Conservation (phyloP, 2,113 vertebrate genomes). For the Desmodus rotundus region DNA sequence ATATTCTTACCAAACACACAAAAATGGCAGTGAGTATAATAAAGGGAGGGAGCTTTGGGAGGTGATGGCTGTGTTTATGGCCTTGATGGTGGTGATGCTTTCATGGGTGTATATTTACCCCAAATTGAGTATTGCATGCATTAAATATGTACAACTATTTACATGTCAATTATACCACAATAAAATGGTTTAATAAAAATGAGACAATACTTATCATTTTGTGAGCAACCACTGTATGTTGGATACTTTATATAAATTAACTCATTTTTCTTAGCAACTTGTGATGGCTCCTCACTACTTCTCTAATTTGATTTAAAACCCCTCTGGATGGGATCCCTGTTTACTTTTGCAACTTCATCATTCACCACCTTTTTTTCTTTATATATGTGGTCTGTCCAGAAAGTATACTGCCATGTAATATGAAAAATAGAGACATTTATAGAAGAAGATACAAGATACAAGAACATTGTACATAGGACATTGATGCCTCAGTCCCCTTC, state of each 20-base stretch:
- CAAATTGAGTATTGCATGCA: not conserved
- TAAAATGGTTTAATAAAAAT: not conserved
- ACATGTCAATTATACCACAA: not conserved
- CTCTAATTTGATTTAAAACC: not conserved
- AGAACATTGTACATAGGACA: no score
- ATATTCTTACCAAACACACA: not conserved
- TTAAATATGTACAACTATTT: not conserved
- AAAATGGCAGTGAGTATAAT: not conserved
- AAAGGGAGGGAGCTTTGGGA: not conserved
- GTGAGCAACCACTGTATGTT: not conserved
- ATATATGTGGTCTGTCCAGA: no score
- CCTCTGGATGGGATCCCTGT: not conserved
- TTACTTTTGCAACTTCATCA: not conserved
- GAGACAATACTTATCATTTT: not conserved
- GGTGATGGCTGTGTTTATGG: not conserved
- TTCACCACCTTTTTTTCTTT: not conserved
- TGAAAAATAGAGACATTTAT: no score
- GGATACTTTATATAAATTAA: not conserved
- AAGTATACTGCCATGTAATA: no score
- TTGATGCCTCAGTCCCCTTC: no score
- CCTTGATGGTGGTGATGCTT: not conserved
- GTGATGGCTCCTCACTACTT: not conserved
- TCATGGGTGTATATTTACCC: no score
- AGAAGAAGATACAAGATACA: no score
- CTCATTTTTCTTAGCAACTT: not conserved